These are phyloP conservation scores for Propithecus deckenii DNA, from an alignment of 2,797 vertebrate species.

Conservation along the genomic window DNA sequence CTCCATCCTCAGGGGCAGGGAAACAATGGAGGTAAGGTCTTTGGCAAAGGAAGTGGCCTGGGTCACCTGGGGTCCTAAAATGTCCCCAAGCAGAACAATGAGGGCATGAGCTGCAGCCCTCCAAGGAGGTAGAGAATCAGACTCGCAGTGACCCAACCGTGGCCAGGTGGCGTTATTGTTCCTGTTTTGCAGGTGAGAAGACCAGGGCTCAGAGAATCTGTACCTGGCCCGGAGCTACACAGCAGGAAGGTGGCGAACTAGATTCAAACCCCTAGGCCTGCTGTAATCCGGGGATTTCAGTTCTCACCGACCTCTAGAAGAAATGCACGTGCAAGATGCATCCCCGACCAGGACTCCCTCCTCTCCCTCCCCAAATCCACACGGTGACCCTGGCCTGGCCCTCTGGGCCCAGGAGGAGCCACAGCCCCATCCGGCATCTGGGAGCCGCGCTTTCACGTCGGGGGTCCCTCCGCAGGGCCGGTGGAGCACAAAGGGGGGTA, in stretches of 20 bases:
- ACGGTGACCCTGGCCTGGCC: neutral
- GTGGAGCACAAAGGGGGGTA: conserved; percentile 39
- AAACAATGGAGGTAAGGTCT: neutral
- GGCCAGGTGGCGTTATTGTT: rapidly evolving
- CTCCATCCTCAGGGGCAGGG: neutral
- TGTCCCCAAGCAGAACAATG: neutral
- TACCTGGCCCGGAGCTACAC: neutral
- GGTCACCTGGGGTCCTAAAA: neutral
- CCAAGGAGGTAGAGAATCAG: neutral
- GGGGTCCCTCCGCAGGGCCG: neutral
- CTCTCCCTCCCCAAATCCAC: neutral
- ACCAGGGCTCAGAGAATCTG: neutral
- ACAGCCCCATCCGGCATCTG: neutral
- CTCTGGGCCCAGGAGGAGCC: neutral
- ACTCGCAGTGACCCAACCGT: rapidly evolving
- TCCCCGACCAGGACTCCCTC: neutral
- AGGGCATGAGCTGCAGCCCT: neutral
- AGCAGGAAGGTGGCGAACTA: neutral
- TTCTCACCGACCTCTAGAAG: neutral
- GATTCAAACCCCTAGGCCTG: neutral
- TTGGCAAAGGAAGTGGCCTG: neutral
- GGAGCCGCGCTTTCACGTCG: neutral
- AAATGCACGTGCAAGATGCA: neutral
- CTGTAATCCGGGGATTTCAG: neutral
- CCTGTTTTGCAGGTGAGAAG: neutral